Conservation (phyloP, 2,888 invertebrate genomes). For the Heteromyza rotundicornis region DNA sequence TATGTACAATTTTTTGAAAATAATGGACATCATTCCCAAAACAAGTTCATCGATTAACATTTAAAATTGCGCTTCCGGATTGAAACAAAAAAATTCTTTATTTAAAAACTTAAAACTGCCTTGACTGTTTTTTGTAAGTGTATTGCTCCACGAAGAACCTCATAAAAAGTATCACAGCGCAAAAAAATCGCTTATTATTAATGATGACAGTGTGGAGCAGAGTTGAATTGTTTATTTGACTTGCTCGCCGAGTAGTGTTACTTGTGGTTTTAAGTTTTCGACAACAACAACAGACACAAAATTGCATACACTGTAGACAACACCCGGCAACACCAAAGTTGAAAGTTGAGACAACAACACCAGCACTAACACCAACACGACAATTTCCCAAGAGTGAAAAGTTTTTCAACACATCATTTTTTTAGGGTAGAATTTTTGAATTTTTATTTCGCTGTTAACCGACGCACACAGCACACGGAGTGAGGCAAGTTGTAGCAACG, state of each 20-base stretch:
- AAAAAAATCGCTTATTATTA: constrained; percentile 3
- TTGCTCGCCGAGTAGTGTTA: constrained; percentile 31
- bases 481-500: neutral
- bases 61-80: no score
- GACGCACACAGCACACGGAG: neutral
- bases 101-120: no score
- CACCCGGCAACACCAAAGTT: neutral
- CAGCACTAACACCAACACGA: constrained; percentile 29
- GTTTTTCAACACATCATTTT: neutral
- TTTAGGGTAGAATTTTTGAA: neutral
- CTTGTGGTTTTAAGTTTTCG: constrained; percentile 37
- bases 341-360: constrained; percentile 10
- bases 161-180: neutral
- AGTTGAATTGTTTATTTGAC: constrained; percentile 53
- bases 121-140: no score
- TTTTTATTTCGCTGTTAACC: neutral
- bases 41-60: no score
- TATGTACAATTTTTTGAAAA: no score
- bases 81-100: no score
- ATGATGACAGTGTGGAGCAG: constrained; percentile 34
- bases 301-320: constrained; percentile 3
- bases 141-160: no score
- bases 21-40: no score
- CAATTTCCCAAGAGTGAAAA: neutral
- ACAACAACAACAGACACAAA: constrained; percentile 20